These are phyloP conservation scores for Cephus pulcher DNA, from an alignment of 2,888 invertebrate genomes.

Conservation along the genomic window DNA sequence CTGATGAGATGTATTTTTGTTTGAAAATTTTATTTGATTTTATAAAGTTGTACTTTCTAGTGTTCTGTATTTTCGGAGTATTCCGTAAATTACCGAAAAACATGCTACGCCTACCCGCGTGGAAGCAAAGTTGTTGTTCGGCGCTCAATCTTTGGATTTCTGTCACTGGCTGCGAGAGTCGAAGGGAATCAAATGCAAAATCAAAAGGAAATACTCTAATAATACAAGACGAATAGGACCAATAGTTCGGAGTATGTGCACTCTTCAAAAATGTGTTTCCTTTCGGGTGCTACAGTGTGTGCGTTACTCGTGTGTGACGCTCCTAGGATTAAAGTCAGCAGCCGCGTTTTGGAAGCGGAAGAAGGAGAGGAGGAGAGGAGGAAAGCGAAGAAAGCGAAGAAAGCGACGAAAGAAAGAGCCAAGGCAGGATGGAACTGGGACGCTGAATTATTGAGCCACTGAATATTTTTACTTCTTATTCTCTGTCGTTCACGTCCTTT, in stretches of 20 bases:
- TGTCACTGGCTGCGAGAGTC: not conserved
- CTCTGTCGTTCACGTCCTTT: not conserved
- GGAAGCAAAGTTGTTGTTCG: not conserved
- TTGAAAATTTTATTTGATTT: not conserved
- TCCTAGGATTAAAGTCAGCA: not conserved
- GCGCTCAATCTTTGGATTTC: not conserved
- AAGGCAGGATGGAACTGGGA: not conserved
- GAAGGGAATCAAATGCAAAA: too few relatives aligned
- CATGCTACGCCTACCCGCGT: not conserved
- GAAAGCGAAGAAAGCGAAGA: not conserved
- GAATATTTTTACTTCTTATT: not conserved
- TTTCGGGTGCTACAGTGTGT: not conserved
- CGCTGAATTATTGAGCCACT: conserved; percentile 8
- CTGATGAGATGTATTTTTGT: not conserved
- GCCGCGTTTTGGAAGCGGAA: not conserved
- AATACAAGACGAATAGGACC: too few relatives aligned
- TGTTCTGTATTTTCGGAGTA: not conserved
- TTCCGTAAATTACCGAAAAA: not conserved
- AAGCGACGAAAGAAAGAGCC: not conserved
- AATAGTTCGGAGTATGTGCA: not conserved
- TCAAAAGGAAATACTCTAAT: too few relatives aligned
- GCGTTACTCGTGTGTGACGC: not conserved
- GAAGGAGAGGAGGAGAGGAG: not conserved
- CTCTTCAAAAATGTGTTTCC: not conserved
- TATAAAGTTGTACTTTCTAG: not conserved